Percentiles rank a stretch among this genome's conserved stretches.
These are phyloP conservation scores for Chloromyia formosa DNA, from an alignment of 2,888 invertebrate genomes.

Conservation along the genomic window DNA sequence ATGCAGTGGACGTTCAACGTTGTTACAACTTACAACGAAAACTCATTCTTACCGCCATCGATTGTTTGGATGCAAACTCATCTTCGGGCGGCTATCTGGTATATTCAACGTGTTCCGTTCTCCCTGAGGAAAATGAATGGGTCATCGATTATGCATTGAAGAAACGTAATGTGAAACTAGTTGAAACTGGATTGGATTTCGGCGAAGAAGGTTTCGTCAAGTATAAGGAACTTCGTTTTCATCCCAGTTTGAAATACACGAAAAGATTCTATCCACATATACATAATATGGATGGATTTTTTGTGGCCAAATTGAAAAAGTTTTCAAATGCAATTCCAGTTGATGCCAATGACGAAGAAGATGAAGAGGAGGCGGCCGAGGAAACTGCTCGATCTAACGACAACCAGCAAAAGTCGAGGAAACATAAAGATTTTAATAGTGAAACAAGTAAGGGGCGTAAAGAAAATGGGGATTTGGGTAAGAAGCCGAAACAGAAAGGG, in stretches of 20 bases:
- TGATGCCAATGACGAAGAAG: conserved; percentile 62
- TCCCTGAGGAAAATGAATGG: conserved; percentile 98
- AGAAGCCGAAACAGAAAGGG: too few relatives aligned
- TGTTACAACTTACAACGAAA: conserved; percentile 94
- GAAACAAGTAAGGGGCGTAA: background rate
- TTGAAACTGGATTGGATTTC: conserved; percentile 93
- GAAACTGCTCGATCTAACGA: background rate
- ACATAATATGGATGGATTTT: conserved; percentile 99
- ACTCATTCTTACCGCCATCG: conserved; percentile 94
- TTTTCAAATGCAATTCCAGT: conserved; percentile 81
- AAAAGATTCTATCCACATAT: conserved; percentile 96
- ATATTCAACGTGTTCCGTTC: conserved; percentile 97
- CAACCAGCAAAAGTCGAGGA: background rate
- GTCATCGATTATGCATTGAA: conserved; percentile 95
- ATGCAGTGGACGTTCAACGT: conserved; percentile 86
- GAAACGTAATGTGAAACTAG: conserved; percentile 91
- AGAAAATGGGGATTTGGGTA: too few relatives aligned
- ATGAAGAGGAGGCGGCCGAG: conserved; percentile 45
- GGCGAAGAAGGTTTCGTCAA: conserved; percentile 94
- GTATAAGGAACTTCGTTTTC: conserved; percentile 85
- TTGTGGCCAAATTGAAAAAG: conserved; percentile 97
- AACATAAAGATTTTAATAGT: background rate
- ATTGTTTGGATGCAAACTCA: conserved; percentile 92
- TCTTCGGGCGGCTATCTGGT: conserved; percentile 93
- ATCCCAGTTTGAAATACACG: conserved; percentile 87